phyloP scores from a whole-genome alignment of 2,888 invertebrate species.

The Drosophila niveifrons region DNA sequence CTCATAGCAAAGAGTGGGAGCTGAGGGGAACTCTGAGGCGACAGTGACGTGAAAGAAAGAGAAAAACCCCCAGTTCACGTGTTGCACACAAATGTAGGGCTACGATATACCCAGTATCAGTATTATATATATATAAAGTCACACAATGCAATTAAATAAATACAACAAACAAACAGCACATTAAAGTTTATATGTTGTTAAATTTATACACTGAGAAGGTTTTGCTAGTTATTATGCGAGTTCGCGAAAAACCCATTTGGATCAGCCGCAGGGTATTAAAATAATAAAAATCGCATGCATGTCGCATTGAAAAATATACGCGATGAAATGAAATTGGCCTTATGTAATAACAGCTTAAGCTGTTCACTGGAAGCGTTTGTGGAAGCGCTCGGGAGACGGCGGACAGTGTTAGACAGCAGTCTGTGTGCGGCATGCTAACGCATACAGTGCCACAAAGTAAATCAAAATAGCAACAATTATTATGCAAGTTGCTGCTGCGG shows the following conservation, averaged over 20 bases:
- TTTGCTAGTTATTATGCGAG: not conserved
- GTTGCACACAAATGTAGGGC: constrained; percentile 21
- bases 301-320: constrained; percentile 72
- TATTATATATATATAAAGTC: not conserved
- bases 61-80: constrained; percentile 54
- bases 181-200: not conserved
- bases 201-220: not conserved
- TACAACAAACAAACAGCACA: not conserved
- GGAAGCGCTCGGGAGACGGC: not conserved
- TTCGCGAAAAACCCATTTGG: constrained; percentile 4
- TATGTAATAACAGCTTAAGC: constrained; percentile 56
- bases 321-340: constrained; percentile 63
- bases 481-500: constrained; percentile 67
- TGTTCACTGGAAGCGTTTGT: constrained; percentile 2
- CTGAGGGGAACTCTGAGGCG: not conserved
- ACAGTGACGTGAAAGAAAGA: constrained; percentile 37
- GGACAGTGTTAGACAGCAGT: constrained; percentile 37
- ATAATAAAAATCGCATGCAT: constrained; percentile 73
- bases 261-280: constrained; percentile 22
- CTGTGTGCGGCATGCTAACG: constrained; percentile 11
- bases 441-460: constrained; percentile 54
- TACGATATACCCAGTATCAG: constrained; percentile 9
- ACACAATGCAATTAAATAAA: not conserved
- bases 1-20: constrained; percentile 9
- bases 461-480: constrained; percentile 74